Evolutionary conservation across 1,140 invertebrate genomes (phyloP), one percentile per base, ranked within the genome.

Genomic region (Sipha flava): DNA sequence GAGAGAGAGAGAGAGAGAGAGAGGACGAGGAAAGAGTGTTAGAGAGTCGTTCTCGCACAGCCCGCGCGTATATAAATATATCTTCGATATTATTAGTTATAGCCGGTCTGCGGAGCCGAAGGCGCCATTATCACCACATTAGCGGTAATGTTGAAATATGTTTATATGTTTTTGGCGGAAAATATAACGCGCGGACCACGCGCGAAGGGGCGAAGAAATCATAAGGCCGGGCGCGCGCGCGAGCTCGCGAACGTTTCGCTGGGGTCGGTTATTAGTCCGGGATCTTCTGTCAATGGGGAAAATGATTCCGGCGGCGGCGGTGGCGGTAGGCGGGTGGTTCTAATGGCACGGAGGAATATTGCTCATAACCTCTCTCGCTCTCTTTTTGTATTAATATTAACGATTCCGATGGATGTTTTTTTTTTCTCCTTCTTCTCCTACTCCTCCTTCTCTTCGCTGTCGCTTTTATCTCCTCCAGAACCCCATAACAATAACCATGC

Each of bases 61-160:
- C 16, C 2, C 34, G 21, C 21, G 31, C 21, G 21, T 75, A 57
- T 77, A 77, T 77, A 77, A 59, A 77, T 77, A 77, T 57, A 77
- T 77, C 73, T 77, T 77, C 73, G 73, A 77, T 77, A 77, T 77
- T 77, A 77, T 77, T 77, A 77, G 73, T 77, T 77, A 77, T 77
- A 59, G 73, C 73, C 73, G 73, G 73, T 77, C 52, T 77, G 73
- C 34, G 73, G 52, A 54, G 49, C 73, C 73, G 73, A 59, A 59
- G 73, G 73, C 73, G 73, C 73, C 73, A 77, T 77, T 77, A 77
- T 77, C 73, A 59, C 73, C 73, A 77, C 73, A 77, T 77, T 77
- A 77, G 73, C 73, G 52, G 73, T 77, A 77, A 77, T 77, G 73
- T 77, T 77, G 73, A 77, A 77, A 77, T 77, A 77, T 77, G 73